phyloP scores from a whole-genome alignment of 2,113 vertebrate genomes.

The Gobiocypris rarus region DNA sequence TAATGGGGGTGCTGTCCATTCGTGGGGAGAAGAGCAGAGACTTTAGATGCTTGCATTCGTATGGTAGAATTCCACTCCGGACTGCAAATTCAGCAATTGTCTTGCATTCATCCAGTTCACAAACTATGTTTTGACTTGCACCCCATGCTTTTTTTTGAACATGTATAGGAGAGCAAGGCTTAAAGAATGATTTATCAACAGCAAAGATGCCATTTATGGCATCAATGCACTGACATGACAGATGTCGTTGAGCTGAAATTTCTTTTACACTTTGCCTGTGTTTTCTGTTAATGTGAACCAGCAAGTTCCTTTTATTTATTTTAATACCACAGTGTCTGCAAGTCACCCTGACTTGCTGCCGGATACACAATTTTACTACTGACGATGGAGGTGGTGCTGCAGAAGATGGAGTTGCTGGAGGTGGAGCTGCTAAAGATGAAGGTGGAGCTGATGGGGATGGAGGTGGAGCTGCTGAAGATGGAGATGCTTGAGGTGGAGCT shows the following conservation, averaged over 20 bases:
- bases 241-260: neutral
- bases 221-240: neutral
- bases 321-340: conserved; percentile 30
- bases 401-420: no score
- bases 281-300: conserved; percentile 36
- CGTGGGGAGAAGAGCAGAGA: conserved; percentile 26
- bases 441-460: neutral
- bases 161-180: neutral
- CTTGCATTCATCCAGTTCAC: conserved; percentile 30
- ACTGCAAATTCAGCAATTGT: conserved; percentile 37
- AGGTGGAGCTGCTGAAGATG: neutral
- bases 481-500: neutral
- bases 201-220: neutral
- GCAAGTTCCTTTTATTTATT: conserved; percentile 40
- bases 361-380: neutral
- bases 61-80: conserved; percentile 30
- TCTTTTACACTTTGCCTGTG: conserved; percentile 15
- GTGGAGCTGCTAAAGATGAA: neutral
- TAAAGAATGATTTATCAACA: neutral
- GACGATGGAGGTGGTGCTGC: no score
- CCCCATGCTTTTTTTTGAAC: conserved; percentile 14
- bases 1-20: neutral
- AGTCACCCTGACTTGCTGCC: conserved; percentile 35
- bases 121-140: conserved; percentile 25
- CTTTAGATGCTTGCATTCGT: conserved; percentile 22